phyloP scores from a whole-genome alignment of 2,797 vertebrate species.

The Aeoliscus strigatus region DNA sequence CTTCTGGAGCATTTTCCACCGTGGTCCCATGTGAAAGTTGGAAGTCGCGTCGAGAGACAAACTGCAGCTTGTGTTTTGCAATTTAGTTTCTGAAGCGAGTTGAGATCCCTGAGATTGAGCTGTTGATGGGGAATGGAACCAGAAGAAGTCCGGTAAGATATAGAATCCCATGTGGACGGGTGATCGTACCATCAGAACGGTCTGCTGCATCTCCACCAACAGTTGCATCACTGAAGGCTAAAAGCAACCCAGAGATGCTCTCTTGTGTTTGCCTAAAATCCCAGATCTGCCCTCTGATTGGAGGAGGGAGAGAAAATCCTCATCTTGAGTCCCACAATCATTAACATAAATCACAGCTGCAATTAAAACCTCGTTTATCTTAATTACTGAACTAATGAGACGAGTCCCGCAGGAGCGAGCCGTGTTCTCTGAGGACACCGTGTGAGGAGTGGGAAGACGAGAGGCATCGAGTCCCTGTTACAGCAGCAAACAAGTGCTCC shows the following conservation, averaged over 20 bases:
- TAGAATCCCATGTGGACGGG: slow-evolving; percentile 9
- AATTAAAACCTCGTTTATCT: slow-evolving; percentile 84
- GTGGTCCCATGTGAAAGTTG: too few relatives aligned
- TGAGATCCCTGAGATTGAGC: too few relatives aligned
- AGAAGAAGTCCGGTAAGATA: slow-evolving; percentile 21
- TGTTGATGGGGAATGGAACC: slow-evolving; percentile 24
- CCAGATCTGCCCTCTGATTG: slow-evolving; percentile 62
- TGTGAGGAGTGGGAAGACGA: slow-evolving; percentile 38
- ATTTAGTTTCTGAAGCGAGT: too few relatives aligned
- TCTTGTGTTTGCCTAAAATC: slow-evolving; percentile 52
- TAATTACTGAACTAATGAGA: slow-evolving; percentile 84
- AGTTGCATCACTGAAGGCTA: slow-evolving; percentile 30
- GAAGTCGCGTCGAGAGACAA: too few relatives aligned
- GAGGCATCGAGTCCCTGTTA: slow-evolving; percentile 34
- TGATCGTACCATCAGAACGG: slow-evolving; percentile 17
- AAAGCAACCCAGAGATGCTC: slow-evolving; percentile 25
- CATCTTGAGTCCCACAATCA: slow-evolving; percentile 71
- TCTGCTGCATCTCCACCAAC: slow-evolving; percentile 19
- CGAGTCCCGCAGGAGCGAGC: slow-evolving; percentile 70
- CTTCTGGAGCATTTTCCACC: too few relatives aligned
- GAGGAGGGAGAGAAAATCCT: slow-evolving; percentile 61
- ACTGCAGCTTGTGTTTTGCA: too few relatives aligned
- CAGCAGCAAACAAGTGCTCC: slow-evolving; percentile 47
- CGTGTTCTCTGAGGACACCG: slow-evolving; percentile 64
- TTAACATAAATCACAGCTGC: slow-evolving; percentile 77